Conservation (phyloP, 92 coral and sea anemone genomes). For the Phenganax marumi region DNA sequence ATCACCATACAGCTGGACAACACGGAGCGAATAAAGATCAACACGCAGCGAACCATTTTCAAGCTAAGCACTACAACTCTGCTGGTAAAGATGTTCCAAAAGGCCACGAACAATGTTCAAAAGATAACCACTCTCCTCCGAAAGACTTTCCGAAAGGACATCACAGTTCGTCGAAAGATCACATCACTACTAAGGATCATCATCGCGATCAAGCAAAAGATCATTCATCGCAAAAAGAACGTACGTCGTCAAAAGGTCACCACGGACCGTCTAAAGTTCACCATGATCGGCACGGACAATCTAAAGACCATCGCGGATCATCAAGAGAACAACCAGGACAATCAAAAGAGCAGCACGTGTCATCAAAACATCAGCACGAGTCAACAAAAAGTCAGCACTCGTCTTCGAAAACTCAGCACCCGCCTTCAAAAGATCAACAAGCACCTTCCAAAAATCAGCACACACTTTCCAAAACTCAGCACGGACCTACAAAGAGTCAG, state of each 20-base stretch:
- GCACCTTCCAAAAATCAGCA: slow-evolving; percentile 30
- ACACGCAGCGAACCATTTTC: neutral
- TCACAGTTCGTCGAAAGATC: neutral
- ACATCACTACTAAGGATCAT: neutral
- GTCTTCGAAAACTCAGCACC: slow-evolving; percentile 10
- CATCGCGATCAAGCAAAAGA: neutral
- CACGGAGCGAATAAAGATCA: slow-evolving; percentile 18
- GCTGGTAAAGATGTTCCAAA: neutral
- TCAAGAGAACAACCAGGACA: neutral
- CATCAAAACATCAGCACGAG: slow-evolving; percentile 6
- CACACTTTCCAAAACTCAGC: slow-evolving; percentile 28
- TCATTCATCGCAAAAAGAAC: neutral
- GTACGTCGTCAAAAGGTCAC: neutral
- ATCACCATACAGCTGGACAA: slow-evolving; percentile 8
- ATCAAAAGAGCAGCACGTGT: slow-evolving; percentile 1
- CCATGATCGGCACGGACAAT: slow-evolving; percentile 5
- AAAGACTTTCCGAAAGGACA: neutral
- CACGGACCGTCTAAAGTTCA: slow-evolving; percentile 3
- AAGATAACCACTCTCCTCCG: slow-evolving; percentile 4
- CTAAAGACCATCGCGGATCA: neutral
- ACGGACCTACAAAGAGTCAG: neutral
- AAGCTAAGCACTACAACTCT: slow-evolving; percentile 1
- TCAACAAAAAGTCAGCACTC: slow-evolving; percentile 15
- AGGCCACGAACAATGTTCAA: neutral
- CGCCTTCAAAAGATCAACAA: slow-evolving; percentile 30